Evolutionary conservation across 2,888 invertebrate species (phyloP).

Genomic region (Ypsolopha sequella): DNA sequence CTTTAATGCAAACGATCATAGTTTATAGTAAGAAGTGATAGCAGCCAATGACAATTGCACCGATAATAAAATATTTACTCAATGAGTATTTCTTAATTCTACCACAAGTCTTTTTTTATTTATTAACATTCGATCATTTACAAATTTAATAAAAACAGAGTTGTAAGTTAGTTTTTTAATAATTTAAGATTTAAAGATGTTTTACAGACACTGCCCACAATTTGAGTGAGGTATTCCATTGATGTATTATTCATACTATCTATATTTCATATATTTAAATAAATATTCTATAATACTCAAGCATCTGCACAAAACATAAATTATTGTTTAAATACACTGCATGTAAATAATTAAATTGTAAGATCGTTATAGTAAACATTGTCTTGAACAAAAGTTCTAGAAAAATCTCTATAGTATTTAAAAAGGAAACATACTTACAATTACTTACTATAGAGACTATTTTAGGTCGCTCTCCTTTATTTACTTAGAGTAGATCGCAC

Average conservation of each 20-base stretch:
- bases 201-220: no score
- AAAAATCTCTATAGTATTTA: neutral
- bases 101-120: neutral
- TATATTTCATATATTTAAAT: neutral
- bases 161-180: no score
- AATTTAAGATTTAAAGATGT: no score
- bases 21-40: constrained; percentile 62
- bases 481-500: neutral
- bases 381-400: neutral
- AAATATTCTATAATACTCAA: neutral
- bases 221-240: neutral
- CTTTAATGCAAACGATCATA: constrained; percentile 51
- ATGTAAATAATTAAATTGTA: constrained; percentile 1
- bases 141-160: no score
- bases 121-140: no score
- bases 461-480: neutral
- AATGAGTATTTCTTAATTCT: no score
- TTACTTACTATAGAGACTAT: neutral
- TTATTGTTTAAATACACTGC: neutral
- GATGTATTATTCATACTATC: neutral
- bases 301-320: neutral
- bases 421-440: neutral
- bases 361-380: constrained; percentile 1
- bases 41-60: constrained; percentile 32
- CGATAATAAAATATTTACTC: neutral